Evolutionary conservation across 2,113 vertebrate genomes (phyloP).

Genomic region (Mungos mungo): DNA sequence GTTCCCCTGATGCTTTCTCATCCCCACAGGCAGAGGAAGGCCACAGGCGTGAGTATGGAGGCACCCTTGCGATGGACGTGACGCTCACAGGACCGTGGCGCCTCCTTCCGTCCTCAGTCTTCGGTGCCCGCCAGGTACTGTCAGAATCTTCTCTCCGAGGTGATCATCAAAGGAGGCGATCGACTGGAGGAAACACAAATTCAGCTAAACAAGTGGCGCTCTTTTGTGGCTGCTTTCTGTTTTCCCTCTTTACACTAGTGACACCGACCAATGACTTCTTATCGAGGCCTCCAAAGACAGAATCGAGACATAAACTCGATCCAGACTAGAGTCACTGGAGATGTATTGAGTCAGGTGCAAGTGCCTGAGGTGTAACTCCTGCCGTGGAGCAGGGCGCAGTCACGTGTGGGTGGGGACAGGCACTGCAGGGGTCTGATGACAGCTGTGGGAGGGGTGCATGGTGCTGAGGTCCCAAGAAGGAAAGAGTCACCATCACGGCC

Average conservation of each 20-base stretch:
- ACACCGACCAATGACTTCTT: neutral
- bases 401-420: neutral
- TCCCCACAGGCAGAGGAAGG: neutral
- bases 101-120: fast-evolving
- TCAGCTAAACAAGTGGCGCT: neutral
- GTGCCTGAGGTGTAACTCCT: fast-evolving
- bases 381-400: neutral
- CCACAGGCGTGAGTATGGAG: neutral
- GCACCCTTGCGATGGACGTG: fast-evolving
- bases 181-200: neutral
- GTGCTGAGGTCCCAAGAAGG: neutral
- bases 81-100: fast-evolving
- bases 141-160: neutral
- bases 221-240: neutral
- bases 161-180: neutral
- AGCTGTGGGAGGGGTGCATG: neutral
- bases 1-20: neutral
- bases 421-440: fast-evolving
- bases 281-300: neutral
- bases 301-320: neutral
- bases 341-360: neutral
- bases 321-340: neutral
- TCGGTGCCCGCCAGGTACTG: fast-evolving
- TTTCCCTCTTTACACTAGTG: neutral
- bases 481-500: neutral